Evolutionary conservation across 2,797 vertebrate species (phyloP), one percentile per base, ranked within the genome.

Genomic region (Liasis olivaceus): DNA sequence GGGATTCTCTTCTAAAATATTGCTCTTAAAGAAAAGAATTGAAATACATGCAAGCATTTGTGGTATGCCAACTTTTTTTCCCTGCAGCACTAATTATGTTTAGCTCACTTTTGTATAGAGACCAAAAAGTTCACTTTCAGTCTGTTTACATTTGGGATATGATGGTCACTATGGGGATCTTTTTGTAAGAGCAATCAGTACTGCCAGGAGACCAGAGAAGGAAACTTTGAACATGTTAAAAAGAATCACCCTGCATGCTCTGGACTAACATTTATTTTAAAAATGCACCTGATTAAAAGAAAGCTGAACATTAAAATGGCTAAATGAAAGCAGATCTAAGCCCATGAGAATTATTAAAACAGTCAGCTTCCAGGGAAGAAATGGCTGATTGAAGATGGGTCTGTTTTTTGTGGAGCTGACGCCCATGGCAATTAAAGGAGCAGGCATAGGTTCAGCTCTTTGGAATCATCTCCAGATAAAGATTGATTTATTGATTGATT

Each of bases 251-350:
- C 24, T 31, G 8, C 72, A 86, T 42, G 8, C 0, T 85, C 64
- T 69, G 24, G 58, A 90, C 28, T 89, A 64, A 90, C 51, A 56
- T 85, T 90, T 90, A 88, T 88, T 93, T 90, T 88, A n/a, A 89
- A 84, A 54, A 89, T 47, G 1, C 2, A 56, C 54, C 31, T 60
- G 58, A 42, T 42, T 92, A 4, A 69, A 92, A 89, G 20, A 64
- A 93, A 89, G n/a, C 22, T 87, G 63, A 60, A 13, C 5, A 12
- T 64, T 47, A 85, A 58, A 85, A 90, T 62, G 22, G 17, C 22
- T 56, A 90, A 87, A 54, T n/a, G 20, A 51, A 4, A 56, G 26
- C 62, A 59, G 58, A 56, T 54, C 47, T 90, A 84, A 36, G 36
- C 13, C 58, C 36, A 36, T 20, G 42, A 4, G 7, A 81, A 66